Evolutionary conservation across 2,888 invertebrate genomes (phyloP).

Genomic region (Iselma pallidipennis): DNA sequence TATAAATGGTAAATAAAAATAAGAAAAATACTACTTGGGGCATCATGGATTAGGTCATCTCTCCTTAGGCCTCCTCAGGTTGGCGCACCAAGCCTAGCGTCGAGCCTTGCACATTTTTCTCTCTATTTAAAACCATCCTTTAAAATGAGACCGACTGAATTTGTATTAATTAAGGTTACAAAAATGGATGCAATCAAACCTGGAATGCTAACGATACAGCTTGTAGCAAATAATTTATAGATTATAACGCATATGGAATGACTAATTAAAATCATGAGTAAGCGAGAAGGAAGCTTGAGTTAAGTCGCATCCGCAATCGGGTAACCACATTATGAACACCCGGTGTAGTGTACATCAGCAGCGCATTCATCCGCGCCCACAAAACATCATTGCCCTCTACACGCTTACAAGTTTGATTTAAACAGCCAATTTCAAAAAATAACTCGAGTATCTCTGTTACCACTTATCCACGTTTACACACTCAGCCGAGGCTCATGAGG

Average conservation of each 20-base stretch:
- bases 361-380: conserved; percentile 26
- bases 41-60: no score
- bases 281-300: conserved; percentile 47
- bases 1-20: no score
- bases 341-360: conserved; percentile 47
- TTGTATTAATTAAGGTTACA: background rate
- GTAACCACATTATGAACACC: conserved; percentile 55
- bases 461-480: conserved; percentile 58
- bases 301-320: conserved; percentile 47
- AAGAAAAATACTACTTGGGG: no score
- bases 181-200: conserved; percentile 9
- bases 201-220: conserved; percentile 14
- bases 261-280: conserved; percentile 54
- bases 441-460: conserved; percentile 44
- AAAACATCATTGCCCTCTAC: conserved; percentile 25
- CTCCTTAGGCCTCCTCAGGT: no score
- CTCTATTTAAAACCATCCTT: no score
- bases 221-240: conserved; percentile 48
- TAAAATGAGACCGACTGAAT: no score
- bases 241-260: conserved; percentile 54
- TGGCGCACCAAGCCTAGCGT: no score
- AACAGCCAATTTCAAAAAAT: conserved; percentile 25
- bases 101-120: no score
- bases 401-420: conserved; percentile 24
- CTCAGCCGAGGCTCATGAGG: conserved; percentile 50